Evolutionary conservation across 2,888 invertebrate species (phyloP).

Genomic region (Neocrepidodera transversa): DNA sequence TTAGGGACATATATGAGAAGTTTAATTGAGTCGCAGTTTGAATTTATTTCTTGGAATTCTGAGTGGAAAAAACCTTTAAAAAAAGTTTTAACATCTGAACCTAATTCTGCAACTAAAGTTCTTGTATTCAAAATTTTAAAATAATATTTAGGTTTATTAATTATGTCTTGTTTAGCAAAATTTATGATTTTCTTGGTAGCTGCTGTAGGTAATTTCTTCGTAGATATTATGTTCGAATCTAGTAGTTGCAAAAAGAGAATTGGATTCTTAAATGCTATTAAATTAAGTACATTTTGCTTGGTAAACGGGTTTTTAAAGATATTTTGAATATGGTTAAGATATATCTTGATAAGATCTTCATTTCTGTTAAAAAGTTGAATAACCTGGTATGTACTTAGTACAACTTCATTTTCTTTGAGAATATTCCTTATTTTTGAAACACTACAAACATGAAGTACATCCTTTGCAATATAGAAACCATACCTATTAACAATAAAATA

Average conservation of each 20-base stretch:
- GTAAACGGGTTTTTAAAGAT: constrained; percentile 9
- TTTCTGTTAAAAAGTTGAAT: constrained; percentile 36
- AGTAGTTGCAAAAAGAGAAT: constrained; percentile 28
- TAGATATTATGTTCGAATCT: neutral
- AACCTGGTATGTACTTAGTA: constrained; percentile 35
- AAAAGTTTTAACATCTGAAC: constrained; percentile 23
- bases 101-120: constrained; percentile 18
- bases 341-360: constrained; percentile 31
- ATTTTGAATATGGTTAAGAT: constrained; percentile 30
- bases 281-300: constrained; percentile 25
- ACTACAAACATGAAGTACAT: constrained; percentile 38
- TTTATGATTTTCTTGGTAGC: constrained; percentile 23
- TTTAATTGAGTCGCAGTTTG: neutral
- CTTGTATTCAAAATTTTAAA: constrained; percentile 17
- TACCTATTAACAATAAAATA: constrained; percentile 38
- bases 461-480: constrained; percentile 36
- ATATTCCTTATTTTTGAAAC: constrained; percentile 32
- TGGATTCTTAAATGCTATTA: constrained; percentile 28
- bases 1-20: constrained; percentile 29
- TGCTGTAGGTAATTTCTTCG: constrained; percentile 22
- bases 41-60: constrained; percentile 19
- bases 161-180: constrained; percentile 19
- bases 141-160: constrained; percentile 19
- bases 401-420: constrained; percentile 24
- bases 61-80: constrained; percentile 20